Base-by-base conservation (phyloP, 2,888 invertebrate genomes). In the Agriopis aurantiaria region DNA sequence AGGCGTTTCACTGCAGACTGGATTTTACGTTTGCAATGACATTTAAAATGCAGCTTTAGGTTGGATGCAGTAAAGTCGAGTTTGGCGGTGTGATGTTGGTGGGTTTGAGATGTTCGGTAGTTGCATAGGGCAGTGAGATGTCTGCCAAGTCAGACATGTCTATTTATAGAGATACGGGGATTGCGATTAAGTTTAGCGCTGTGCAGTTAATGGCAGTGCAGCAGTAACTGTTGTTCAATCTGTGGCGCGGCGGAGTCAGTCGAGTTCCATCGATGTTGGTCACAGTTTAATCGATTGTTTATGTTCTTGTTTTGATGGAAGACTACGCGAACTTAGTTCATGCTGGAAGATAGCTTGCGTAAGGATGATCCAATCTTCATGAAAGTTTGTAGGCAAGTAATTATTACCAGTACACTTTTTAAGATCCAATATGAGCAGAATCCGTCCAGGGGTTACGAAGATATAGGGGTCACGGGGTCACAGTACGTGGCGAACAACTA, bases 141-240 rank as follows among this genome's bases (percentile, higher is more conserved):
- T 92, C 93, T 92, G 88, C 85, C 83, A 85, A 87, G 85, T 86
- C 90, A 91, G 91, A 89, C 91, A 80, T 83, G 81, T 89, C 91
- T 93, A 93, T 92, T 91, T 91, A 92, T 92, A 92, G 89, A 86
- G 86, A 87, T 81, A 81, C 78, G 81, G 79, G 79, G 79, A 74
- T 83, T 75, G 84, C 87, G 86, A 89, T 90, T 88, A 88, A 86
- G 83, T 85, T 83, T 81, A 82, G 84, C 80, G 79, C 77, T 82
- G 86, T 74, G 71, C 67, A 85, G 82, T 85, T 85, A 85, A 86
- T 84, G 79, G 79, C 69, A 62, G 72, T 75, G 83, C 83, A 64
- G 61, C 33, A 58, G 58, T 46, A 12, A 58, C 58, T 58, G 48
- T 12, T 48, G 46, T 40, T 11, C 11, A 17, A 17, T 43, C 43